Evolutionary conservation across 2,888 invertebrate genomes (phyloP), one percentile per base, ranked within the genome.

Genomic region (Luperina testacea): DNA sequence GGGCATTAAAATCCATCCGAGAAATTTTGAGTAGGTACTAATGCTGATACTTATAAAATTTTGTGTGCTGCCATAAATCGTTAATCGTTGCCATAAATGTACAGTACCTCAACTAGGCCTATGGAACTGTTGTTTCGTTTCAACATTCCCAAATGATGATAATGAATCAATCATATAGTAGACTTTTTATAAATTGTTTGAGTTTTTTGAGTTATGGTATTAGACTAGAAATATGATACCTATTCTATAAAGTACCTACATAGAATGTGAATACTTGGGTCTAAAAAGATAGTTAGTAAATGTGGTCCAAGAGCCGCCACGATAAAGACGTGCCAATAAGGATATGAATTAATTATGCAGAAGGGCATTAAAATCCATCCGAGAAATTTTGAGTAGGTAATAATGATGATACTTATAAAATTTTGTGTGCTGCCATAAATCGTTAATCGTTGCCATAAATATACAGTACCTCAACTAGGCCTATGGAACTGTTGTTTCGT

Each of bases 141-240:
- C 24, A 38, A 38, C 7, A 65, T 65, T 65, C 38, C 8, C 15
- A 15, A 15, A 42, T n/a, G 4, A n/a, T n/a, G 8, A n/a, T 8
- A 24, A 32, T 15, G 0, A 71, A 71, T 38, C n/a, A 59, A 17
- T n/a, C 17, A n/a, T n/a, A n/a, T n/a, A n/a, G n/a, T n/a, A n/a
- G n/a, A n/a, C 74, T 68, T 80, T n/a, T 70, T 79, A 70, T 70
- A 82, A 82, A 82, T 73, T 83, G 53, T 83, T 73, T 83, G 53
- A 64, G 45, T 64, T 48, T 64, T 45, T 38, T 20, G 8, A 38
- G 59, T 77, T 68, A 80, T 42, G n/a, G 11, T 59, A 38, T 42
- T 32, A n/a, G 8, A 17, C 17, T n/a, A 32, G n/a, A 20, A 42
- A 71, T 63, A 63, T 20, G n/a, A 42, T 71, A 38, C 38, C 6